These are phyloP conservation scores for Semaprochilodus insignis DNA, from an alignment of 2,797 vertebrate genomes.

Conservation along the genomic window DNA sequence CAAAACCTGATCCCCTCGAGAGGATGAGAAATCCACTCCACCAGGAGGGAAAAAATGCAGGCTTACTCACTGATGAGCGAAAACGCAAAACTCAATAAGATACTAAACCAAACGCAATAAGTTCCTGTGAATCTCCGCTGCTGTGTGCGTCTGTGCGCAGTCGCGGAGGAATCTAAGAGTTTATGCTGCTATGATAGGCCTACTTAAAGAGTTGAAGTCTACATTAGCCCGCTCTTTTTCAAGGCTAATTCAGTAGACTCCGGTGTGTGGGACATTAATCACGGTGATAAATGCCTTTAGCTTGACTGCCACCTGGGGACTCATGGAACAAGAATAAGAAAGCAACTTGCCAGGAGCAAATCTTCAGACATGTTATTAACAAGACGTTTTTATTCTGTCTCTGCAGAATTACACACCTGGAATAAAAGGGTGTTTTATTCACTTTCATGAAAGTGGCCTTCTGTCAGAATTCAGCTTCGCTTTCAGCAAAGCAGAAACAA, in stretches of 20 bases:
- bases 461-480: neutral
- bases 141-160: neutral
- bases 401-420: slow-evolving; percentile 66
- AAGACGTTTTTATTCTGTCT: slow-evolving; percentile 72
- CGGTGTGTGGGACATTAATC: slow-evolving; percentile 96
- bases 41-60: slow-evolving; percentile 23
- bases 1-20: slow-evolving; percentile 74
- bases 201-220: slow-evolving; percentile 61
- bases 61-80: slow-evolving; percentile 42
- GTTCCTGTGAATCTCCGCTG: neutral
- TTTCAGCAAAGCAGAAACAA: neutral
- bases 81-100: neutral
- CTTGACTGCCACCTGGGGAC: slow-evolving; percentile 91
- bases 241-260: slow-evolving; percentile 89
- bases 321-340: slow-evolving; percentile 95
- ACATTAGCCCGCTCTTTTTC: slow-evolving; percentile 80
- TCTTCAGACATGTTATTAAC: slow-evolving; percentile 90
- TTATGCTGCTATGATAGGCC: slow-evolving; percentile 15
- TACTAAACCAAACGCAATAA: neutral
- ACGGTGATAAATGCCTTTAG: slow-evolving; percentile 96
- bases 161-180: slow-evolving; percentile 2
- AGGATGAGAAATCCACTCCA: slow-evolving; percentile 39
- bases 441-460: neutral
- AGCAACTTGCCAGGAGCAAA: slow-evolving; percentile 94
- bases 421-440: neutral